These are phyloP conservation scores for Chelmon rostratus DNA, from an alignment of 2,797 vertebrate species.

Conservation along the genomic window DNA sequence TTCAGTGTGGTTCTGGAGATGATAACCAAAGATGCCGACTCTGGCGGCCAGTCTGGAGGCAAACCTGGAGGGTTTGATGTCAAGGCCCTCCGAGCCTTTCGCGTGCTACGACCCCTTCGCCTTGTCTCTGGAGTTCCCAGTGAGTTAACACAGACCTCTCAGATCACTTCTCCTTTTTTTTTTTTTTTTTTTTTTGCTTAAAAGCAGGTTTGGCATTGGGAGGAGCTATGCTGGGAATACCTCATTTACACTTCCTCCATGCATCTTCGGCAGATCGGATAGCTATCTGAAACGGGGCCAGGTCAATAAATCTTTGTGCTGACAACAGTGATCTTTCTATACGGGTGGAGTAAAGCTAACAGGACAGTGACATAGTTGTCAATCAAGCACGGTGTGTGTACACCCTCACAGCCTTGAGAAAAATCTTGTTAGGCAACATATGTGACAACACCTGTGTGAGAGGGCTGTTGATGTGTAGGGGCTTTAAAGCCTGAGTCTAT, in stretches of 20 bases:
- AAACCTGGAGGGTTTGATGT: slow-evolving; percentile 98
- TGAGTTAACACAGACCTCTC: slow-evolving; percentile 86
- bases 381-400: not conserved
- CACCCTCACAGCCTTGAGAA: not conserved
- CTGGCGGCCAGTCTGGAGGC: slow-evolving; percentile 90
- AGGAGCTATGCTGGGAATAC: not conserved
- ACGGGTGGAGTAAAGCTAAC: not conserved
- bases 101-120: slow-evolving; percentile 96
- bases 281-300: not conserved
- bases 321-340: not conserved
- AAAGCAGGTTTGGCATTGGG: not conserved
- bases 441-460: no score
- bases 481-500: no score
- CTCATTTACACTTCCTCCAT: not conserved
- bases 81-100: slow-evolving; percentile 97
- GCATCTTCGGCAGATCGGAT: no score
- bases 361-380: not conserved
- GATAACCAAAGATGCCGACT: slow-evolving; percentile 92
- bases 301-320: not conserved
- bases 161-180: not conserved
- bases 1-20: slow-evolving; percentile 99
- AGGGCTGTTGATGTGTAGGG: no score
- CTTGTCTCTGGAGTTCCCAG: slow-evolving; percentile 99
- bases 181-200: not conserved
- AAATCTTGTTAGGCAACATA: no score